Evolutionary conservation across 2,888 invertebrate genomes (phyloP).

Genomic region (Drosophila cognata): DNA sequence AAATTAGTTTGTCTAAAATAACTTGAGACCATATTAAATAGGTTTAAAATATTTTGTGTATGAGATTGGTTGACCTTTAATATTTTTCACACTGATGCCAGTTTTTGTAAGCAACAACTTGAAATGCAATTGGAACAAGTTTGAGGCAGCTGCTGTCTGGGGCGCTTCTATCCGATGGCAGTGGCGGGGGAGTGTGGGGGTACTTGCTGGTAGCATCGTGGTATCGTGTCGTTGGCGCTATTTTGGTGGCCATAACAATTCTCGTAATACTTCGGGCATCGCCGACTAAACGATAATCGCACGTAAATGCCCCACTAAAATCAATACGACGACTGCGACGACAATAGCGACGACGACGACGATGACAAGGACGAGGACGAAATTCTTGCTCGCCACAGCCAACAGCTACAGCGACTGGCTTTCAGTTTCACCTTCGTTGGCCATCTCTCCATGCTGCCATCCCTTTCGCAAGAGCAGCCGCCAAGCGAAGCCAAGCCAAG

Average conservation of each 20-base stretch:
- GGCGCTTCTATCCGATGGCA: background rate
- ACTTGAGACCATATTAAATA: background rate
- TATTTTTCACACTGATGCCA: constrained; percentile 16
- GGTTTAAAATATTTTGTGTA: constrained; percentile 5
- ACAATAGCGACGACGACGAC: constrained; percentile 32
- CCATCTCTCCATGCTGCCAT: constrained; percentile 54
- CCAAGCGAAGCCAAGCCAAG: constrained; percentile 34
- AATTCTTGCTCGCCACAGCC: constrained; percentile 34
- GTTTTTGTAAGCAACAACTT: constrained; percentile 42
- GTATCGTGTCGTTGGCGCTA: constrained; percentile 67
- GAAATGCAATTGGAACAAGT: constrained; percentile 31
- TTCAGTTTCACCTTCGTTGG: constrained; percentile 69
- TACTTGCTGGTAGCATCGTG: constrained; percentile 69
- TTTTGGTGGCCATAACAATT: constrained; percentile 83
- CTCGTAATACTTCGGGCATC: constrained; percentile 83
- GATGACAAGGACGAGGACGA: constrained; percentile 25
- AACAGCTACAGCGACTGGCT: constrained; percentile 42
- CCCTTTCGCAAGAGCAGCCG: constrained; percentile 49
- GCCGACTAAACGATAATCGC: constrained; percentile 85
- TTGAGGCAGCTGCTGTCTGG: constrained; percentile 19
- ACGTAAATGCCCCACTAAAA: constrained; percentile 85
- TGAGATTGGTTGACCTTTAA: constrained; percentile 32
- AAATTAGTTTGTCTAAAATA: too few relatives aligned
- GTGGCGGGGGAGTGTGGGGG: constrained; percentile 8
- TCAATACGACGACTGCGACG: constrained; percentile 81